These are phyloP conservation scores for Ypsolopha sequella DNA, from an alignment of 2,888 invertebrate genomes.

Conservation along the genomic window DNA sequence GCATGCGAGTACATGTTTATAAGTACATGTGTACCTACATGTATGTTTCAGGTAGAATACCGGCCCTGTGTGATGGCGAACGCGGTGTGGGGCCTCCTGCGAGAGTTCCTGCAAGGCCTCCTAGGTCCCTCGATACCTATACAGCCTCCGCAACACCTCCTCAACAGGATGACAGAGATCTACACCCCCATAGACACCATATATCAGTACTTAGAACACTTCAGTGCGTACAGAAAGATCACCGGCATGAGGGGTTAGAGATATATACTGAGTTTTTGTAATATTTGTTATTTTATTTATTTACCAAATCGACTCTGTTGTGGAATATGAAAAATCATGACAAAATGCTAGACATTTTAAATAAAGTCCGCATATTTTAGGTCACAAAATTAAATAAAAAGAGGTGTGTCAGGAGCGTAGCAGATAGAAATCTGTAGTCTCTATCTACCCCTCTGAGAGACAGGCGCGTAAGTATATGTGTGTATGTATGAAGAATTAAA, in stretches of 20 bases:
- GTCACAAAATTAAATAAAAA: too few species aligned
- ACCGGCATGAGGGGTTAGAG: conserved; percentile 57
- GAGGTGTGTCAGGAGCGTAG: too few species aligned
- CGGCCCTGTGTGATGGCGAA: conserved; percentile 89
- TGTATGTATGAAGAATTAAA: too few species aligned
- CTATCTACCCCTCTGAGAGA: too few species aligned
- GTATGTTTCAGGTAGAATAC: conserved; percentile 81
- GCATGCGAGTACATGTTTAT: not conserved
- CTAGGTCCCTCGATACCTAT: conserved; percentile 82
- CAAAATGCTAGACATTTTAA: not conserved
- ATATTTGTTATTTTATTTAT: not conserved
- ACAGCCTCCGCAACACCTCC: conserved; percentile 79
- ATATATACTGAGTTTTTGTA: not conserved
- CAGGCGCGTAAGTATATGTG: too few species aligned
- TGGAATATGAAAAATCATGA: too few species aligned
- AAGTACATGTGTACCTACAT: not conserved
- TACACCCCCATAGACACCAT: conserved; percentile 94
- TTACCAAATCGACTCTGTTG: too few species aligned
- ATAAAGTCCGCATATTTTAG: too few species aligned
- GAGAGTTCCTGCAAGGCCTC: conserved; percentile 93
- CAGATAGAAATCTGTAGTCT: too few species aligned
- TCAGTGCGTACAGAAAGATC: conserved; percentile 87
- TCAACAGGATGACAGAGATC: conserved; percentile 83
- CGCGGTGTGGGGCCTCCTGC: conserved; percentile 91
- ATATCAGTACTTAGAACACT: conserved; percentile 95